These are phyloP conservation scores for Hemitrygon akajei DNA, from an alignment of 2,797 vertebrate species.

Conservation along the genomic window DNA sequence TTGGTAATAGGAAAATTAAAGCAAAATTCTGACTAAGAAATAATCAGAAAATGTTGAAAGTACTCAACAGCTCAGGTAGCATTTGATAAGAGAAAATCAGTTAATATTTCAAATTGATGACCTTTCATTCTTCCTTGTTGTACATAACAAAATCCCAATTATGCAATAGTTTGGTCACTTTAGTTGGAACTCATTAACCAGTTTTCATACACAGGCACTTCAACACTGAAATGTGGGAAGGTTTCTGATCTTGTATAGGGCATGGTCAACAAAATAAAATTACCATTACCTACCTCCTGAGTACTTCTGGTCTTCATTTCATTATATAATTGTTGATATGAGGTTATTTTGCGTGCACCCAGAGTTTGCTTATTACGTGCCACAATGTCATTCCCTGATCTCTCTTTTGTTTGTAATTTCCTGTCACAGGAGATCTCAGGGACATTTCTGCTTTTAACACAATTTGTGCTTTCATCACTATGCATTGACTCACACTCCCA, in stretches of 20 bases:
- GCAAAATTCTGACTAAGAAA: too few relatives aligned
- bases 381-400: slow-evolving; percentile 60
- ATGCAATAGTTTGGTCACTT: not conserved
- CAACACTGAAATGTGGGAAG: slow-evolving; percentile 43
- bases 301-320: slow-evolving; percentile 49
- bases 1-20: too few relatives aligned
- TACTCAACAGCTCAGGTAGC: too few relatives aligned
- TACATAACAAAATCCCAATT: not conserved
- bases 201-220: slow-evolving; percentile 41
- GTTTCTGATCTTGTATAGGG: slow-evolving; percentile 38
- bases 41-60: too few relatives aligned
- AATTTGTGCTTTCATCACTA: slow-evolving; percentile 36
- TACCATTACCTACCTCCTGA: slow-evolving; percentile 56
- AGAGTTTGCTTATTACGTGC: slow-evolving; percentile 72
- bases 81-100: too few relatives aligned
- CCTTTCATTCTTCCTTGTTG: not conserved
- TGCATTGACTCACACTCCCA: slow-evolving; percentile 36
- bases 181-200: not conserved
- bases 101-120: too few relatives aligned
- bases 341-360: slow-evolving; percentile 57
- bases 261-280: not conserved
- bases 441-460: not conserved
- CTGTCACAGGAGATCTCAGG: slow-evolving; percentile 33
- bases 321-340: slow-evolving; percentile 63
- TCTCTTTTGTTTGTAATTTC: slow-evolving; percentile 43